A percentile compares a stretch with the other conserved stretches of the same genome.
Conservation (phyloP, 92 coral and sea anemone species). For the Palythoa grandiflora region DNA sequence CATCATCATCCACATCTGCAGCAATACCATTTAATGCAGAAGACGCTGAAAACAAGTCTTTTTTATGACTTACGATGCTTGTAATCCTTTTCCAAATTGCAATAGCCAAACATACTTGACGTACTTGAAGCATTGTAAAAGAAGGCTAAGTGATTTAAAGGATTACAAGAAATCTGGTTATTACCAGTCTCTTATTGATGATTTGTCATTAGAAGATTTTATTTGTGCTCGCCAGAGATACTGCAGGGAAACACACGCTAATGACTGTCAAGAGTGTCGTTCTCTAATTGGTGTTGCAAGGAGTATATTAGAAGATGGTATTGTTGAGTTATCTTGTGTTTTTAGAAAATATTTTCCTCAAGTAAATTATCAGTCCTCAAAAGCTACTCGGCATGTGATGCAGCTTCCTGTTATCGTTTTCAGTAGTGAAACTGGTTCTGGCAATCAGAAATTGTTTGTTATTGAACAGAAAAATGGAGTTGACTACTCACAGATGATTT, state of each 20-base stretch:
- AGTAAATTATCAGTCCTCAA: conserved; percentile 32
- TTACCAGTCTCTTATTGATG: conserved; percentile 35
- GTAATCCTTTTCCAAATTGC: neutral
- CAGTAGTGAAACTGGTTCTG: neutral
- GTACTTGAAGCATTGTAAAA: conserved; percentile 28
- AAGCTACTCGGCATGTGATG: conserved; percentile 42
- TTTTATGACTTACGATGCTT: conserved; percentile 4
- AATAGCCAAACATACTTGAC: conserved; percentile 2
- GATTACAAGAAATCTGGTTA: conserved; percentile 30
- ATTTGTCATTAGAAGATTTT: conserved; percentile 26
- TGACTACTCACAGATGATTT: conserved; percentile 27
- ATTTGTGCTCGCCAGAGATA: conserved; percentile 24
- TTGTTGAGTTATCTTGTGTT: conserved; percentile 29
- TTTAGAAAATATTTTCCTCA: conserved; percentile 37
- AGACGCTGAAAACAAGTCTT: conserved; percentile 11
- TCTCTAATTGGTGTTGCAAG: conserved; percentile 31
- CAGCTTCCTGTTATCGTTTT: conserved; percentile 49
- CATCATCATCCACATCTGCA: conserved; percentile 17
- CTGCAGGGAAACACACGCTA: conserved; percentile 16
- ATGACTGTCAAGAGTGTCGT: conserved; percentile 29
- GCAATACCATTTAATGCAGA: neutral
- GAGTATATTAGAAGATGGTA: conserved; percentile 32
- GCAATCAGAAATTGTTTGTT: conserved; percentile 32
- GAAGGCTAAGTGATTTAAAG: conserved; percentile 28
- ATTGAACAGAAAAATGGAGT: conserved; percentile 35